A percentile compares a stretch with the other conserved stretches of the same genome.
Evolutionary conservation across 2,113 vertebrate genomes (phyloP).

Genomic region (Rhinichthys klamathensis): DNA sequence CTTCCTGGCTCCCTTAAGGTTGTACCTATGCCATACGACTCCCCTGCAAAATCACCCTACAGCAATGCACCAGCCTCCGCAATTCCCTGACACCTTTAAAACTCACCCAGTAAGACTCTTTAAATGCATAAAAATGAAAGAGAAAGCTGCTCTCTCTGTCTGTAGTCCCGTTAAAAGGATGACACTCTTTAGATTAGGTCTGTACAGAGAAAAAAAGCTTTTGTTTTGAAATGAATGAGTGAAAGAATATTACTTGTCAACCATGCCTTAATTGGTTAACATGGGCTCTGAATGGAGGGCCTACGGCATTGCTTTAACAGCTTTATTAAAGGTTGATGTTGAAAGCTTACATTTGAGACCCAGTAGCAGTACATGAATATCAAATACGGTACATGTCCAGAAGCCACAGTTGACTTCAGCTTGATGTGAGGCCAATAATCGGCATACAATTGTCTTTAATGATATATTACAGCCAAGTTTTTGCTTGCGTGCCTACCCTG

Average conservation of each 20-base stretch:
- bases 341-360: slow-evolving; percentile 25
- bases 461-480: slow-evolving; percentile 9
- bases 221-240: slow-evolving; percentile 24
- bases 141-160: background rate
- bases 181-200: background rate
- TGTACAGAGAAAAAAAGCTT: slow-evolving; percentile 14
- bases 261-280: slow-evolving; percentile 51
- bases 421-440: slow-evolving; percentile 27
- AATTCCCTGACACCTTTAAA: slow-evolving; percentile 23
- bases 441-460: slow-evolving; percentile 34
- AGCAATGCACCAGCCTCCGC: slow-evolving; percentile 37
- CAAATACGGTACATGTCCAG: slow-evolving; percentile 11
- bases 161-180: slow-evolving; percentile 22
- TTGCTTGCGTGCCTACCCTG: background rate
- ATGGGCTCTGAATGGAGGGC: slow-evolving; percentile 38
- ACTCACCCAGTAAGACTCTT: slow-evolving; percentile 8
- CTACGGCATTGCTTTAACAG: slow-evolving; percentile 42
- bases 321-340: slow-evolving; percentile 53
- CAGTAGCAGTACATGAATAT: slow-evolving; percentile 34
- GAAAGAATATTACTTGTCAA: slow-evolving; percentile 39
- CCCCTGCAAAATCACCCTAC: slow-evolving; percentile 59
- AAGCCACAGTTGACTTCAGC: slow-evolving; percentile 19
- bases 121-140: slow-evolving; percentile 26
- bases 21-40: slow-evolving; percentile 55
- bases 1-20: slow-evolving; percentile 57